These are phyloP conservation scores for Ectobius pallidus DNA, from an alignment of 2,888 invertebrate genomes.

Conservation along the genomic window DNA sequence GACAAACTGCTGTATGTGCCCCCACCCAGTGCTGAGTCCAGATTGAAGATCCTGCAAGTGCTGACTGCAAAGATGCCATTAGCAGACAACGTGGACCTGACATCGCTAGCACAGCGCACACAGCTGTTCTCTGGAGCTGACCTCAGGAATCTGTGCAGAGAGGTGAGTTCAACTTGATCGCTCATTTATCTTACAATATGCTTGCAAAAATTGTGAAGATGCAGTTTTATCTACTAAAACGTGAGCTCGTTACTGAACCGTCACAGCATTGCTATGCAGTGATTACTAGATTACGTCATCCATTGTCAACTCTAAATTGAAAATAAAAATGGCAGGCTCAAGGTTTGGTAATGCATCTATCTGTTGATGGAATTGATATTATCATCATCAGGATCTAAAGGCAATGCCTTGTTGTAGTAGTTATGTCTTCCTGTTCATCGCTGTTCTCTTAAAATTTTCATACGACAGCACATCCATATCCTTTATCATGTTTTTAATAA, in stretches of 20 bases:
- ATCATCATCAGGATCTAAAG: too few species aligned
- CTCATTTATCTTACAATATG: background rate
- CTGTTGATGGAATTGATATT: too few species aligned
- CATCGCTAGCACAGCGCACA: constrained; percentile 56
- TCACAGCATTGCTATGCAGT: too few species aligned
- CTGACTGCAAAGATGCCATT: constrained; percentile 58
- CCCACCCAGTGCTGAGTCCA: constrained; percentile 61
- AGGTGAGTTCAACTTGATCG: constrained; percentile 55
- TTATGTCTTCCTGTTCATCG: background rate
- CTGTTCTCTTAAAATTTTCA: too few species aligned
- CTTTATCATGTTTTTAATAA: too few species aligned
- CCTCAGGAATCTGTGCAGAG: constrained; percentile 64
- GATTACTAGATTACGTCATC: too few species aligned
- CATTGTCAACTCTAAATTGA: too few species aligned
- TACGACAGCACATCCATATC: too few species aligned
- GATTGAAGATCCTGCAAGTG: constrained; percentile 57
- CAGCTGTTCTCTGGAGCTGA: constrained; percentile 66
- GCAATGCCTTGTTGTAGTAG: background rate
- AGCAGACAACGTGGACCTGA: constrained; percentile 53
- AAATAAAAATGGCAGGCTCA: too few species aligned
- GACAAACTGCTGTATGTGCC: constrained; percentile 67
- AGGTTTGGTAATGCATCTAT: too few species aligned
- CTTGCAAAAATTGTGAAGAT: background rate
- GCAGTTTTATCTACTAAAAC: background rate
- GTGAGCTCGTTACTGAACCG: too few species aligned